phyloP scores from a whole-genome alignment of 2,797 vertebrate species.

The Numenius phaeopus region DNA sequence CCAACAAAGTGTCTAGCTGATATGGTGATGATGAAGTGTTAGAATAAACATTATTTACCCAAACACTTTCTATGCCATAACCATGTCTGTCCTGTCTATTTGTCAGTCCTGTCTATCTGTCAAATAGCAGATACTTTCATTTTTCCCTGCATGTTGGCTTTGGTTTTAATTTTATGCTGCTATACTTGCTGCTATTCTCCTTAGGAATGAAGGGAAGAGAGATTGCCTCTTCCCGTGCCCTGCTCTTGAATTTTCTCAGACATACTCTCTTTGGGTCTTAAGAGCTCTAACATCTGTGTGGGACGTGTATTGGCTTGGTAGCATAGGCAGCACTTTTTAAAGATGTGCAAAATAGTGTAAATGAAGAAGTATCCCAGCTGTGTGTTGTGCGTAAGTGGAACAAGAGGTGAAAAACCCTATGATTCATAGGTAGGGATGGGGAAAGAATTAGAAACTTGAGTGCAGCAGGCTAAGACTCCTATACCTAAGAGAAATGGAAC shows the following conservation, averaged over 20 bases:
- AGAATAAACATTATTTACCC: constrained; percentile 41
- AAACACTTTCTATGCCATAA: not conserved
- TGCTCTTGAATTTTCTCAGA: constrained; percentile 26
- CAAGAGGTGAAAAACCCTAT: not conserved
- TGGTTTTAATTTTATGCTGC: constrained; percentile 33
- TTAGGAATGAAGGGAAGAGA: not conserved
- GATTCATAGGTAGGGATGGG: constrained; percentile 53
- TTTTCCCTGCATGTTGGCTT: not conserved
- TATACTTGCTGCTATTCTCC: constrained; percentile 1
- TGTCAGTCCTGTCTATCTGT: constrained; percentile 8
- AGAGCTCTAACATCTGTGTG: constrained; percentile 62
- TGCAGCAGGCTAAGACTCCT: constrained; percentile 3
- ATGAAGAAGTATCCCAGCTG: constrained; percentile 42
- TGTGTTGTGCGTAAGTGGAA: not conserved
- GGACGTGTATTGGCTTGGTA: constrained; percentile 21
- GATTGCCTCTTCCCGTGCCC: not conserved
- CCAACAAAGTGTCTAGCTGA: constrained; percentile 52
- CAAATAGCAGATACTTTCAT: not conserved
- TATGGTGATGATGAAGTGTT: constrained; percentile 51
- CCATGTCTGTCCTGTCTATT: not conserved
- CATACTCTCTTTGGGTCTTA: constrained; percentile 22
- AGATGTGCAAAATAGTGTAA: not conserved
- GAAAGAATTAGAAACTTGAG: constrained; percentile 31
- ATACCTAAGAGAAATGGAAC: constrained; percentile 41
- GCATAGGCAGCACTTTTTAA: constrained; percentile 19